phyloP scores from a whole-genome alignment of 2,113 vertebrate genomes.

The Parus major region DNA sequence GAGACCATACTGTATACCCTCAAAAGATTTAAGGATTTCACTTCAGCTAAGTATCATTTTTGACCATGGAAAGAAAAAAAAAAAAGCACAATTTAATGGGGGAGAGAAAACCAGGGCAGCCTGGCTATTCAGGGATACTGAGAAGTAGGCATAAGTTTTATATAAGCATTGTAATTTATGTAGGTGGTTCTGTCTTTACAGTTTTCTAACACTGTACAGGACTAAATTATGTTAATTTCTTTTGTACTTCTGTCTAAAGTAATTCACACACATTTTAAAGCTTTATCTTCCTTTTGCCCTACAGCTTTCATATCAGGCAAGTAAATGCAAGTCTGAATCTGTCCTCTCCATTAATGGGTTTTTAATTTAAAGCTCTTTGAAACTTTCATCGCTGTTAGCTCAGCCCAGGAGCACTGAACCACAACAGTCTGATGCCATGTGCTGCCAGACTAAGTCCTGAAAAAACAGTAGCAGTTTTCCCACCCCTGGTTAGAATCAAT shows the following conservation, averaged over 20 bases:
- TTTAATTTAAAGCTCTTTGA: slow-evolving; percentile 37
- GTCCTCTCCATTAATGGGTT: not conserved
- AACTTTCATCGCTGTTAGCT: not conserved
- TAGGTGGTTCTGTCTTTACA: not conserved
- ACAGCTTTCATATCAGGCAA: not conserved
- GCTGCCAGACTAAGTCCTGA: not conserved
- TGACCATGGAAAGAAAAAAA: not conserved
- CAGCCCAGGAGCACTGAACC: not conserved
- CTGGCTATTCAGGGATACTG: not conserved
- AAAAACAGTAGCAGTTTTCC: not conserved
- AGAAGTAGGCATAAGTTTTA: not conserved
- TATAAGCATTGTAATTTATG: not conserved
- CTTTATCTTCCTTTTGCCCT: not conserved
- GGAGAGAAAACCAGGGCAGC: not conserved
- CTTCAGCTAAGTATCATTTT: not conserved
- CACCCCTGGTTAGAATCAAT: not conserved
- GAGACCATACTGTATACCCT: not conserved
- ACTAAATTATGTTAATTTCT: not conserved
- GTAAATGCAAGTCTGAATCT: not conserved
- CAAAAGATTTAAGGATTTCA: slow-evolving; percentile 22
- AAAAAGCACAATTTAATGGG: not conserved
- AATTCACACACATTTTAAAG: not conserved
- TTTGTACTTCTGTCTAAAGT: not conserved
- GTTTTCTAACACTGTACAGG: not conserved
- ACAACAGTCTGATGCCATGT: not conserved